Evolutionary conservation across 2,113 vertebrate genomes (phyloP), one percentile per base, ranked within the genome.

Genomic region (Oreotrochilus melanogaster): DNA sequence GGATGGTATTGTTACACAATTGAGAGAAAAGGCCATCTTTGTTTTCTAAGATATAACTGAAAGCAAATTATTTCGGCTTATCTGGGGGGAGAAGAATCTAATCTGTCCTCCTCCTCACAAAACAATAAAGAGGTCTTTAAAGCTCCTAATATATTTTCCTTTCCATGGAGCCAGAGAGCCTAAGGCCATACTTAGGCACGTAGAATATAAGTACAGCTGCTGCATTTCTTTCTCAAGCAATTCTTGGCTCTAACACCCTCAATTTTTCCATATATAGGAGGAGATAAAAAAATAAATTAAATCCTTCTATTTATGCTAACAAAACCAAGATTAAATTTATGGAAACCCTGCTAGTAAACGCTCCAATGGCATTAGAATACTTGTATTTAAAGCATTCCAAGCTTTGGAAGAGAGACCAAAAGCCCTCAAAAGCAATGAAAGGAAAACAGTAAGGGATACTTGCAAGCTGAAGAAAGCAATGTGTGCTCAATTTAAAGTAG

Each of bases 351-450:
- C 92, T 95, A 92, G 89, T 28, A 4, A 97, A 92, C 0, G 19
- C 69, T 95, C 96, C 97, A 96, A 96, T 9, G 64, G 96, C 92
- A 96, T 83, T 45, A 97, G 96, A 97, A 95, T 73, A 91, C 95
- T 97, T 90, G 76, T 69, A 89, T 91, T 96, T 96, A 94, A 98
- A 97, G 95, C 89, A 96, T 78, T 96, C 96, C 94, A 93, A 82
- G 86, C 92, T 96, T 73, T 95, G 93, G 95, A 93, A 96, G 66
- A 87, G 78, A 95, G 82, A 89, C 92, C 80, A 96, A 92, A 95
- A 90, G 8, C 93, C 90, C 79, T 92, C 28, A 5, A 91, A 96
- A 97, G 79, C 78, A 89, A 92, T 3, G 21, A 91, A 86, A 88
- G 61, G 66, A 70, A 74, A 96, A 92, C 85, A 80, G 6, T 45